phyloP scores from a whole-genome alignment of 2,797 vertebrate genomes.

The Spea hammondii region DNA sequence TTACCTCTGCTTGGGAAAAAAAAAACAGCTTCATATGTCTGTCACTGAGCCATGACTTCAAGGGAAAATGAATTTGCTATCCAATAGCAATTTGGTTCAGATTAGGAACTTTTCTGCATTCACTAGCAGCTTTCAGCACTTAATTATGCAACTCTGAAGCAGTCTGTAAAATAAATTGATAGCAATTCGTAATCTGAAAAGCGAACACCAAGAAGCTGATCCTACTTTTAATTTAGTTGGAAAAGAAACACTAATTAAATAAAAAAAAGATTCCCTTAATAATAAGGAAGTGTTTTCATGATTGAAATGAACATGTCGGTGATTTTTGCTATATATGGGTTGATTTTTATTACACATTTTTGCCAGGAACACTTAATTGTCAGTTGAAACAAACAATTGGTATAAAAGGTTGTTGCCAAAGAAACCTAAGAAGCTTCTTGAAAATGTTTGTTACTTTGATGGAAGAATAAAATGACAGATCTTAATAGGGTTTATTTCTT shows the following conservation, averaged over 20 bases:
- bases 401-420: too few relatives aligned
- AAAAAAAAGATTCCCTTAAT: slow-evolving; percentile 18
- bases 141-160: slow-evolving; percentile 47
- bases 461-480: too few relatives aligned
- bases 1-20: slow-evolving; percentile 27
- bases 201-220: slow-evolving; percentile 15
- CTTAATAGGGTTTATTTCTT: too few relatives aligned
- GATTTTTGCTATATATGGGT: too few relatives aligned
- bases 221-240: slow-evolving; percentile 25
- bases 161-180: slow-evolving; percentile 40
- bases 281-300: slow-evolving; percentile 9
- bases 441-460: too few relatives aligned
- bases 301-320: background rate
- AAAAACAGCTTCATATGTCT: slow-evolving; percentile 23
- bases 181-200: slow-evolving; percentile 26
- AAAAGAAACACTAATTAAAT: slow-evolving; percentile 32
- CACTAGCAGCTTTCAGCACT: slow-evolving; percentile 24
- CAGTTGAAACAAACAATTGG: too few relatives aligned
- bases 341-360: too few relatives aligned
- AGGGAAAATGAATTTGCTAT: slow-evolving; percentile 29
- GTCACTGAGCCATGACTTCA: slow-evolving; percentile 49
- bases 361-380: too few relatives aligned
- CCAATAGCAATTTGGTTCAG: slow-evolving; percentile 29
- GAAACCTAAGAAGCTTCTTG: too few relatives aligned
- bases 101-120: slow-evolving; percentile 41